Conservation (phyloP, 2,888 invertebrate genomes). For the Oscheius sp. region DNA sequence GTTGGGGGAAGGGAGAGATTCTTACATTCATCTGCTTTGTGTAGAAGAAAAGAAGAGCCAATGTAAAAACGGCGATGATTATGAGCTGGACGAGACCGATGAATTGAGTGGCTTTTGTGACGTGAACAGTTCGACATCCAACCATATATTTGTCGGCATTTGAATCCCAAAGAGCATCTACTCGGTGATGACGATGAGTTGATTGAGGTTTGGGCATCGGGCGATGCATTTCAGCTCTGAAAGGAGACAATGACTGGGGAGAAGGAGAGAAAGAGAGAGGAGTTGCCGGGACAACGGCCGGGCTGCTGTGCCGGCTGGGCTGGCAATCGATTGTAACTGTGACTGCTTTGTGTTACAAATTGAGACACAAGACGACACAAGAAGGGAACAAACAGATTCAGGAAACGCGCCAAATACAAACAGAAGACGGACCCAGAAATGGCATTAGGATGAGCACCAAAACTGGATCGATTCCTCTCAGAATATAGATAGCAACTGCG, state of each 20-base stretch:
- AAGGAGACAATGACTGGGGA: not conserved
- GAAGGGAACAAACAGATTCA: slow-evolving; percentile 3
- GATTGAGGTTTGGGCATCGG: slow-evolving; percentile 29
- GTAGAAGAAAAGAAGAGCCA: slow-evolving; percentile 54
- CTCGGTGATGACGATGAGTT: slow-evolving; percentile 32
- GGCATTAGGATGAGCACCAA: too few species aligned
- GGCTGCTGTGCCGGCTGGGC: not conserved
- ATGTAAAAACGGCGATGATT: slow-evolving; percentile 60
- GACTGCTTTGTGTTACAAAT: not conserved
- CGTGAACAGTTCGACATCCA: slow-evolving; percentile 63
- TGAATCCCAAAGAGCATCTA: slow-evolving; percentile 64
- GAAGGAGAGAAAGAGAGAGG: not conserved
- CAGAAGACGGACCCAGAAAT: not conserved
- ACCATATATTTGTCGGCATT: slow-evolving; percentile 67
- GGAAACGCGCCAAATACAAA: slow-evolving; percentile 1
- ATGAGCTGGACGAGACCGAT: slow-evolving; percentile 66
- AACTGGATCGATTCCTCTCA: too few species aligned
- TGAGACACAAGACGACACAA: not conserved
- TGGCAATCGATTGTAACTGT: not conserved
- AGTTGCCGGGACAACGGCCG: slow-evolving; percentile 7
- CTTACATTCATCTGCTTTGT: slow-evolving; percentile 32
- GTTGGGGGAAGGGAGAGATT: not conserved
- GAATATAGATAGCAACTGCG: too few species aligned
- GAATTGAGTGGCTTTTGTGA: slow-evolving; percentile 63
- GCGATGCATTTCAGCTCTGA: slow-evolving; percentile 8